Evolutionary conservation across 2,797 vertebrate species (phyloP).

Genomic region (Pangasius krempfi): DNA sequence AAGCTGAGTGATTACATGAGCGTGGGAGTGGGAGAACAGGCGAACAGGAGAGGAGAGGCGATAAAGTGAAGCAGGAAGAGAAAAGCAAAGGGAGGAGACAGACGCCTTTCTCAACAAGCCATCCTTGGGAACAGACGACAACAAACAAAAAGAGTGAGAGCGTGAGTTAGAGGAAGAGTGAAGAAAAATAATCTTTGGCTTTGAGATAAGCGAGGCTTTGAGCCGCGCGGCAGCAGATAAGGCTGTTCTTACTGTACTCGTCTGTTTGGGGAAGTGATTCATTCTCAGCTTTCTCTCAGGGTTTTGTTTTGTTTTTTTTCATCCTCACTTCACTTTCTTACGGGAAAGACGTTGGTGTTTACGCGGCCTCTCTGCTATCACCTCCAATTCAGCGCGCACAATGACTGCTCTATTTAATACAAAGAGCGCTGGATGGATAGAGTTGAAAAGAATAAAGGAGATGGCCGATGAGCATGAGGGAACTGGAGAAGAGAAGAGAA

Average conservation of each 20-base stretch:
- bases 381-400: slow-evolving; percentile 29
- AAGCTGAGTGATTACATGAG: slow-evolving; percentile 22
- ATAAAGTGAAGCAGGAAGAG: slow-evolving; percentile 27
- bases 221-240: slow-evolving; percentile 22
- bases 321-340: slow-evolving; percentile 36
- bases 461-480: slow-evolving; percentile 24
- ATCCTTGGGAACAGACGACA: slow-evolving; percentile 44
- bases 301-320: slow-evolving; percentile 19
- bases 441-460: slow-evolving; percentile 55
- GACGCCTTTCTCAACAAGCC: slow-evolving; percentile 27
- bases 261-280: slow-evolving; percentile 38
- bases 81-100: slow-evolving; percentile 22
- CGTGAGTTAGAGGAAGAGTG: slow-evolving; percentile 20
- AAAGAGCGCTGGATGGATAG: slow-evolving; percentile 2
- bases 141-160: slow-evolving; percentile 26
- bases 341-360: slow-evolving; percentile 30
- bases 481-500: slow-evolving; percentile 58
- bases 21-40: slow-evolving; percentile 20
- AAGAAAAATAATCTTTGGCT: slow-evolving; percentile 32
- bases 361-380: slow-evolving; percentile 35
- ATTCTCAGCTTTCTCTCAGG: slow-evolving; percentile 35
- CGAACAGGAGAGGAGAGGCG: slow-evolving; percentile 16
- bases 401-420: slow-evolving; percentile 38
- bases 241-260: slow-evolving; percentile 25
- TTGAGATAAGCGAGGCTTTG: slow-evolving; percentile 44